Conservation (phyloP, 2,888 invertebrate species). For the Drosophila antonietae region DNA sequence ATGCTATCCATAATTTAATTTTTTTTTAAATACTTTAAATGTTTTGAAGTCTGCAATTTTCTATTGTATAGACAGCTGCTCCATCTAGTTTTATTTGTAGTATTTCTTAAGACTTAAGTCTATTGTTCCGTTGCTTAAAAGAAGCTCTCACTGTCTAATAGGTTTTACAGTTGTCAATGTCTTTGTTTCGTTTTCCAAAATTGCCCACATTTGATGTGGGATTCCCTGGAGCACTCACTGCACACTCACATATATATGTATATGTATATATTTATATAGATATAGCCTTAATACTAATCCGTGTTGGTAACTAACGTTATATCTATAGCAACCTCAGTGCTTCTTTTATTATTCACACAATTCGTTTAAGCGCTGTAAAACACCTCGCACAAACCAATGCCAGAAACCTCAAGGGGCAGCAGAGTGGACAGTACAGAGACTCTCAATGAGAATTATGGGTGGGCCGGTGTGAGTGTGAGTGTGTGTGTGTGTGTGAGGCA, state of each 20-base stretch:
- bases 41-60: background rate
- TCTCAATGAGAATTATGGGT: constrained; percentile 4
- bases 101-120: background rate
- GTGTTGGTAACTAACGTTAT: constrained; percentile 62
- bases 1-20: background rate
- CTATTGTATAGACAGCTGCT: background rate
- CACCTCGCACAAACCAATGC: constrained; percentile 54
- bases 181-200: constrained; percentile 8
- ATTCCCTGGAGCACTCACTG: background rate
- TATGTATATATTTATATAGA: background rate
- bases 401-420: constrained; percentile 61
- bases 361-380: constrained; percentile 68
- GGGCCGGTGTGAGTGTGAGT: background rate
- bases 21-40: background rate
- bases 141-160: constrained; percentile 18
- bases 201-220: constrained; percentile 4
- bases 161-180: constrained; percentile 9
- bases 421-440: constrained; percentile 15
- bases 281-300: constrained; percentile 55
- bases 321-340: constrained; percentile 52
- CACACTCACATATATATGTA: background rate
- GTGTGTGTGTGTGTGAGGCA: constrained; percentile 4
- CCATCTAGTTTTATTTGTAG: background rate
- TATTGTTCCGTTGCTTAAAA: constrained; percentile 7
- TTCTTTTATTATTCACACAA: constrained; percentile 72